Evolutionary conservation across 2,888 invertebrate species (phyloP), one percentile per base, ranked within the genome.

Genomic region (Exocentrus adspersus): DNA sequence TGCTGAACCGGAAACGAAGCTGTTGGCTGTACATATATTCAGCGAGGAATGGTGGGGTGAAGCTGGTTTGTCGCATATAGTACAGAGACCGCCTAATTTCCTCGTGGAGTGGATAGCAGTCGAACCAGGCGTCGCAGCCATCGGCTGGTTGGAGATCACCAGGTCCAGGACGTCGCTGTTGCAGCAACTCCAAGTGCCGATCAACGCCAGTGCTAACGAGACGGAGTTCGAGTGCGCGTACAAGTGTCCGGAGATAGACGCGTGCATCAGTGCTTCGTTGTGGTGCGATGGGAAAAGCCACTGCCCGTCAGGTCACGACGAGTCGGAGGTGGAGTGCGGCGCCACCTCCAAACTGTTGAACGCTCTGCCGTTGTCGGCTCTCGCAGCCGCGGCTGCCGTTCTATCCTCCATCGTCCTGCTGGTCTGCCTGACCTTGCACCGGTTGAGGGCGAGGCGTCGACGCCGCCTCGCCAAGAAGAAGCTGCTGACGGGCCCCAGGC

Each of bases 111-210:
- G 90, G 79, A 87, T 91, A 16, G 87, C 89, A 0, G 83, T 86
- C 54, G 93, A 93, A 80, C 83, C 89, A n/a, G 93, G 93, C 24
- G 84, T 86, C 54, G 92, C 92, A 51, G 88, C 89, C n/a, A 88
- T 92, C 75, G 88, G 90, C 62, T 93, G 93, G 93, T 85, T 93
- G 78, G 90, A 91, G 78, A 90, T 90, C 69, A 88, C 89, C 84
- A 85, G 90, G 70, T 88, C 88, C 50, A 85, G 88, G 68, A 86
- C 88, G 30, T 87, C 89, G 17, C 81, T 88, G 24, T 83, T 87
- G 72, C 87, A 87, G 78, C 88, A 88, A 80, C 77, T 86, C 32
- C 85, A 85, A 64, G 81, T 86, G 78, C 78, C 86, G 73, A 72
- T 85, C 71, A 85, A 84, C 70, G 78, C 83, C 1, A 76, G 84